These are phyloP conservation scores for Pongo abelii DNA, from an alignment of 2,113 vertebrate genomes.

Conservation along the genomic window DNA sequence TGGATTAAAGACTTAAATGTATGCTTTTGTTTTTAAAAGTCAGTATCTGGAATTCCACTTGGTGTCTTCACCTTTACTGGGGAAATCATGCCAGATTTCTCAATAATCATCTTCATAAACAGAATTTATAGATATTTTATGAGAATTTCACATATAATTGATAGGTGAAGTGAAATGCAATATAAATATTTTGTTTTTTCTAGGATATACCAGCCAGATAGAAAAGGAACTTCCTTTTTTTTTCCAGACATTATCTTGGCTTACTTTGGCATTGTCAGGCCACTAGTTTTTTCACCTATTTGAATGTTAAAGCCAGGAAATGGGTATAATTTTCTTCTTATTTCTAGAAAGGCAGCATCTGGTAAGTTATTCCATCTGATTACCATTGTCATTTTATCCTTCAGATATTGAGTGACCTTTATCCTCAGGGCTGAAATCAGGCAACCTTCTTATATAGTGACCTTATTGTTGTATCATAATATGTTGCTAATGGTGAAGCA, in stretches of 20 bases:
- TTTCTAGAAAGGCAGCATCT: background rate
- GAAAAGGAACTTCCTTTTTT: background rate
- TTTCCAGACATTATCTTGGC: background rate
- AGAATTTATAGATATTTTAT: background rate
- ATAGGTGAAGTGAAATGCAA: background rate
- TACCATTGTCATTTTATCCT: background rate
- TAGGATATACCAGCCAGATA: background rate
- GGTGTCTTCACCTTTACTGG: background rate
- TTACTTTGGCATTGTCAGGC: background rate
- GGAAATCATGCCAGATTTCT: background rate
- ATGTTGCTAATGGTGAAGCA: background rate
- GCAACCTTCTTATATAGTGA: background rate
- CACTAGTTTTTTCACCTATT: background rate
- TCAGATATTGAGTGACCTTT: background rate
- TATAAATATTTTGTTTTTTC: conserved; percentile 43
- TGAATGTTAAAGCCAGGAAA: background rate
- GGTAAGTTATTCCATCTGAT: background rate
- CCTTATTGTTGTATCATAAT: background rate
- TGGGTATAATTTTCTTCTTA: background rate
- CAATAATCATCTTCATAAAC: background rate
- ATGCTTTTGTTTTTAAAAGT: background rate
- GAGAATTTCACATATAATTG: background rate
- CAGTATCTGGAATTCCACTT: background rate
- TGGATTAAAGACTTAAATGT: too few relatives aligned
- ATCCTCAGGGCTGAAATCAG: background rate